Base-by-base conservation (phyloP, 2,888 invertebrate species). In the Phalera bucephala region DNA sequence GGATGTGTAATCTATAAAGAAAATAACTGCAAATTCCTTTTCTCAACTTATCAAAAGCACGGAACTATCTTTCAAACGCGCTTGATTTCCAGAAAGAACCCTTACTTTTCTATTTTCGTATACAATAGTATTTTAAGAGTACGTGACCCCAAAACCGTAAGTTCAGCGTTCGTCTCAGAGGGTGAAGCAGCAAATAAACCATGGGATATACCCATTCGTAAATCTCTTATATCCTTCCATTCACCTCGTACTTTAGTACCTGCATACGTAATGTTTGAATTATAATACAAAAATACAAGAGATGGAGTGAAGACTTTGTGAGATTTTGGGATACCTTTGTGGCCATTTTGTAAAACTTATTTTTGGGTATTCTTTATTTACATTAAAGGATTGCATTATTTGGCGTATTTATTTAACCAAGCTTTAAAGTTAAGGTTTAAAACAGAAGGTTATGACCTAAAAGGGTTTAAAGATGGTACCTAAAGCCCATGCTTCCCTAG, bases 261-360 rank as follows among this genome's bases (percentile, higher is more conserved):
- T 28, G 15, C 15, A 28, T 28, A 28, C 14, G 28, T 28, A 28
- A 28, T 28, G 28, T 10, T 26, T 28, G 28, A 28, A 28, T 28
- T 28, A 28, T 28, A 28, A 28, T 28, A 28, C 15, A 12, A 26
- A 26, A 26, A 12, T 26, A 26, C 26, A 13, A 26, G 12, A 8
- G 26, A 13, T 7, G 13, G 26, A 26, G 12, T 13, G 13, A 4
- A 13, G 26, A 13, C 3, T 26, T 26, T 13, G 26, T 26, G 13
- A 3, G n/a, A 26, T 13, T 22, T 10, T 6, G 10, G 6, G 22
- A 22, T 22, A 10, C 3, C 6, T 22, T 22, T 22, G n/a, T 10
- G 22, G 10, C 22, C 22, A 6, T 10, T 9, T 10, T 10, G 10
- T 22, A 5, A 22, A 22, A 5, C 2, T 22, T 22, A 10, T 22